Evolutionary conservation across 1,140 invertebrate genomes (phyloP).

Genomic region (Dryas iulia): DNA sequence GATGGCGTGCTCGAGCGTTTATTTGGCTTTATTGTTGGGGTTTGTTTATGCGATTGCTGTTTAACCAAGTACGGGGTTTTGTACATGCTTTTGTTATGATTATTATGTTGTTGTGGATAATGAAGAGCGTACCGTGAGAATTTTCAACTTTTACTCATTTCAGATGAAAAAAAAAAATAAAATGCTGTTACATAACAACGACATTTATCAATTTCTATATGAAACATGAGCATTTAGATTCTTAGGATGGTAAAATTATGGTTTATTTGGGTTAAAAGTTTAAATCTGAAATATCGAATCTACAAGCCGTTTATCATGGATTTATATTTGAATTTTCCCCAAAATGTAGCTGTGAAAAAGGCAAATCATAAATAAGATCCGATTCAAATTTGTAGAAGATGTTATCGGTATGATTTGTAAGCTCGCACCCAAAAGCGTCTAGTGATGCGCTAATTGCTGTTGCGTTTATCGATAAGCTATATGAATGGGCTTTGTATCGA

Average conservation of each 20-base stretch:
- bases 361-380: constrained; percentile 81
- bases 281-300: constrained; percentile 57
- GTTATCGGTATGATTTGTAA: constrained; percentile 80
- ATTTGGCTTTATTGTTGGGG: constrained; percentile 80
- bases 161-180: neutral
- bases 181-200: neutral
- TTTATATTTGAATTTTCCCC: constrained; percentile 76
- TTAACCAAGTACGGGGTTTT: constrained; percentile 76
- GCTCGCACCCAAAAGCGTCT: constrained; percentile 76
- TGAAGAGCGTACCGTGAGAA: constrained; percentile 58
- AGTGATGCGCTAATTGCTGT: constrained; percentile 74
- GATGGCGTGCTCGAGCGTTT: constrained; percentile 78
- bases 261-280: constrained; percentile 44
- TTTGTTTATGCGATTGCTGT: constrained; percentile 80
- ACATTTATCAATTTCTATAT: neutral
- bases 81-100: constrained; percentile 77
- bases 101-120: constrained; percentile 75
- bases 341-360: constrained; percentile 79
- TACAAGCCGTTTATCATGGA: constrained; percentile 72
- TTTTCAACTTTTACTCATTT: constrained; percentile 25
- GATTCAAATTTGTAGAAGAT: constrained; percentile 82
- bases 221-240: neutral
- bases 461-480: constrained; percentile 63
- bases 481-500: constrained; percentile 26
- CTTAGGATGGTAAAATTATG: constrained; percentile 6